Evolutionary conservation across 2,797 vertebrate species (phyloP), one percentile per base, ranked within the genome.

Genomic region (Pseudomugil gertrudae): DNA sequence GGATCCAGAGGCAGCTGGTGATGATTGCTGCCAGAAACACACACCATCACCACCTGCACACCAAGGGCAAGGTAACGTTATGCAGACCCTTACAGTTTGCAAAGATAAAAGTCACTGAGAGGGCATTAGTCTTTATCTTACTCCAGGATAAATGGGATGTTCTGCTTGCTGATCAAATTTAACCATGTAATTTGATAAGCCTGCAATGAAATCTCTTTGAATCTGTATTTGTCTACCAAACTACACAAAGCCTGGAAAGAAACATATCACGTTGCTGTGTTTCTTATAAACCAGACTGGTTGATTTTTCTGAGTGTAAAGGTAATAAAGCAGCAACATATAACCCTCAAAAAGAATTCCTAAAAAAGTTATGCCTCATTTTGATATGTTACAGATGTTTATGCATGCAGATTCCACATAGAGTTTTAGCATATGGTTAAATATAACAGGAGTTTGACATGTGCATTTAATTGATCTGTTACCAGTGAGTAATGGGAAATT

Each of bases 1-100:
- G 94, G 93, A 94, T 95, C 29, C 94, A 93, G 89, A 93, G 92
- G 63, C 94, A 94, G 78, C 76, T 95, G 75, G 92, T 91, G 61
- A 83, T 93, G 72, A 90, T 94, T 57, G 73, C 89, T 57, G 57
- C 81, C 51, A 90, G 92, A 68, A 89, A 91, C 47, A 21, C 87
- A n/a, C 87, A 81, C 5, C 60, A 81, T 62, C 81, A 69, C 26
- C 89, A 90, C 63, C 63, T 78, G 48, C 84, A 82, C 48, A 27
- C 69, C 71, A 92, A 89, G 79, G 78, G 72, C 87, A 87, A 92
- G 83, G 83, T 85, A 74, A 45, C 32, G 48, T 63, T 36, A 24
- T 50, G 27, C 51, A 43, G 40, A 29, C 29, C 72, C 38, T 26
- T 48, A 45, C 43, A 74, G 61, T 45, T 64, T 53, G 36, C 53